Conservation (phyloP, 2,797 vertebrate genomes). For the Helostoma temminkii region DNA sequence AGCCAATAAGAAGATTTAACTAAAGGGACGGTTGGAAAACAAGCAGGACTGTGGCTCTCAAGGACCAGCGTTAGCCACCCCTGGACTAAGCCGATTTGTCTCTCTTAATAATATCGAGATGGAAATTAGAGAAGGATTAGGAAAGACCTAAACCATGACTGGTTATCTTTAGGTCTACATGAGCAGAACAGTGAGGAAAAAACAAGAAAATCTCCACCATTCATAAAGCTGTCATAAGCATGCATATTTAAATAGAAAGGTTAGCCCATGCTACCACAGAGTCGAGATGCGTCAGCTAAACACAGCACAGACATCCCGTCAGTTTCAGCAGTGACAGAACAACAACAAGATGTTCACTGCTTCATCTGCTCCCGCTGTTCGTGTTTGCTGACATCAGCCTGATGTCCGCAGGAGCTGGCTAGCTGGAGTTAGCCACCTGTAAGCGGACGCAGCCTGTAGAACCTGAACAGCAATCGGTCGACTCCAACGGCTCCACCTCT, state of each 20-base stretch:
- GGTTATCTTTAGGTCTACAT: background rate
- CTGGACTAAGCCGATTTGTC: slow-evolving; percentile 17
- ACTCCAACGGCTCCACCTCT: too few relatives aligned
- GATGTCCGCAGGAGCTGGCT: slow-evolving; percentile 32
- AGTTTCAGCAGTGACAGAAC: slow-evolving; percentile 2
- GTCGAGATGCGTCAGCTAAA: background rate
- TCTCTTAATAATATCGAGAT: background rate
- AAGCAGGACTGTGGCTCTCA: too few relatives aligned
- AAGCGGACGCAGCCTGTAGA: background rate
- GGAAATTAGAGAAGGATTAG: background rate
- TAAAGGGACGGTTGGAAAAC: too few relatives aligned
- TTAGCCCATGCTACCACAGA: background rate
- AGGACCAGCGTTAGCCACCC: too few relatives aligned
- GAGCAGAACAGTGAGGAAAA: background rate
- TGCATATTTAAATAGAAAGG: background rate
- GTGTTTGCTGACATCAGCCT: slow-evolving; percentile 21
- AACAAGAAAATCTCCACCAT: background rate
- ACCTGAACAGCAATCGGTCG: background rate
- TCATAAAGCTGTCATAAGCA: background rate
- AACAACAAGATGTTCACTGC: background rate
- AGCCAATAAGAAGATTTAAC: too few relatives aligned
- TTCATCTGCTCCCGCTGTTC: slow-evolving; percentile 32
- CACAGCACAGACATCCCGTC: background rate
- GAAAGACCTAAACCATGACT: background rate
- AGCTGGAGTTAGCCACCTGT: slow-evolving; percentile 13